Evolutionary conservation across 2,113 vertebrate species (phyloP).

Genomic region (Noctilio leporinus): DNA sequence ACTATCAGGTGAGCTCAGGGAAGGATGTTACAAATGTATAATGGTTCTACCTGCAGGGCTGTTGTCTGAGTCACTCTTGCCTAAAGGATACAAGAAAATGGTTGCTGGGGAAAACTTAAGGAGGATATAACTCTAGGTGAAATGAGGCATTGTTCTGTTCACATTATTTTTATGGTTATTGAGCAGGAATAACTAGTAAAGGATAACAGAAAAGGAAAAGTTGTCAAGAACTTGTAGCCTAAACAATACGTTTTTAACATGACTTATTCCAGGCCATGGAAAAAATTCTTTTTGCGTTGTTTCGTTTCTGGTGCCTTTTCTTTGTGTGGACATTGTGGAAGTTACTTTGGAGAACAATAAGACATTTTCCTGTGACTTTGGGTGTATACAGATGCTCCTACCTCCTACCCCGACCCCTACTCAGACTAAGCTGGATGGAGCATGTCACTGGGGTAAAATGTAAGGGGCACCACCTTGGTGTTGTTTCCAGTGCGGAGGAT

Average conservation of each 20-base stretch:
- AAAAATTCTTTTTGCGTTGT: neutral
- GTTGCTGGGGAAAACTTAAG: conserved; percentile 12
- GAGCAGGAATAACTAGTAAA: conserved; percentile 44
- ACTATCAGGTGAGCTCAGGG: neutral
- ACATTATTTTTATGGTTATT: conserved; percentile 50
- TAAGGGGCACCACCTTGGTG: neutral
- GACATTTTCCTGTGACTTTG: neutral
- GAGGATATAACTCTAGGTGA: conserved; percentile 37
- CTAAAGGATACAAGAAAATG: conserved; percentile 28
- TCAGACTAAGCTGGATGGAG: neutral
- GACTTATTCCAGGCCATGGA: neutral
- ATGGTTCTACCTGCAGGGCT: neutral
- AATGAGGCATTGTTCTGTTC: conserved; percentile 48
- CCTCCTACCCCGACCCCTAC: rapidly evolving
- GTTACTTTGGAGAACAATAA: neutral
- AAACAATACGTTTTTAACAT: conserved; percentile 21
- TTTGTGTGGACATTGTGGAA: neutral
- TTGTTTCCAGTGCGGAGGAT: neutral
- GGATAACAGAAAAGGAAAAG: conserved; percentile 16
- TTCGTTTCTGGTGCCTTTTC: neutral
- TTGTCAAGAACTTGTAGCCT: conserved; percentile 38
- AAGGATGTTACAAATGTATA: conserved; percentile 11
- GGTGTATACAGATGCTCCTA: neutral
- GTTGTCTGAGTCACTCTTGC: conserved; percentile 35
- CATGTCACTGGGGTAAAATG: neutral